A percentile compares a stretch with the other conserved stretches of the same genome.
These are phyloP conservation scores for Mamestra brassicae DNA, from an alignment of 2,888 invertebrate species.

Conservation along the genomic window DNA sequence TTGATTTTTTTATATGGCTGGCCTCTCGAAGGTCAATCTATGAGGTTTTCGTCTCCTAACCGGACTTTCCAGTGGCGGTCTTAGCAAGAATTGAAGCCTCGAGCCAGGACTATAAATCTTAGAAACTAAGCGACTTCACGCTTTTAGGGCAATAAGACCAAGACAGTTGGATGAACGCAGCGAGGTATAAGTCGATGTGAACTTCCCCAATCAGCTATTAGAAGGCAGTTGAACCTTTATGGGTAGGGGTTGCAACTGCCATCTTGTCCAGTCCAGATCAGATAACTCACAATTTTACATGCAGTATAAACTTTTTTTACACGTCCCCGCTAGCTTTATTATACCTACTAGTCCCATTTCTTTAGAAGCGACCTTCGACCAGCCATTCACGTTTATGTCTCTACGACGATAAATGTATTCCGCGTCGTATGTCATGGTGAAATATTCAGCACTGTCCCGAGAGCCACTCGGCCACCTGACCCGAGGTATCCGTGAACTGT, in stretches of 20 bases:
- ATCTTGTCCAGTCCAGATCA: not conserved
- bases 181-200: too few species aligned
- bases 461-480: conserved; percentile 4
- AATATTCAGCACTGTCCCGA: not conserved
- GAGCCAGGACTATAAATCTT: too few species aligned
- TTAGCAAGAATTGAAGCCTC: too few species aligned
- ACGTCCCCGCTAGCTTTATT: not conserved
- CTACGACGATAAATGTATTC: not conserved
- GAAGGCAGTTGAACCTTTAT: not conserved
- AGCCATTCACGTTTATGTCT: not conserved
- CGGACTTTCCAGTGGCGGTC: too few species aligned
- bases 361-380: not conserved
- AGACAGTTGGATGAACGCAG: too few species aligned
- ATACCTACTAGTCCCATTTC: not conserved
- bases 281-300: too few species aligned
- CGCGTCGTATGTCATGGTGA: conserved; percentile 19
- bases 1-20: too few species aligned
- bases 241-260: not conserved
- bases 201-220: not conserved
- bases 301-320: too few species aligned
- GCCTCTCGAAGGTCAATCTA: too few species aligned
- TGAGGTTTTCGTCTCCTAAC: too few species aligned
- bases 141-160: too few species aligned
- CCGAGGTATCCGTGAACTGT: conserved; percentile 38
- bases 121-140: too few species aligned